Conservation (phyloP, 2,797 vertebrate species). For the Hyperoplus immaculatus region DNA sequence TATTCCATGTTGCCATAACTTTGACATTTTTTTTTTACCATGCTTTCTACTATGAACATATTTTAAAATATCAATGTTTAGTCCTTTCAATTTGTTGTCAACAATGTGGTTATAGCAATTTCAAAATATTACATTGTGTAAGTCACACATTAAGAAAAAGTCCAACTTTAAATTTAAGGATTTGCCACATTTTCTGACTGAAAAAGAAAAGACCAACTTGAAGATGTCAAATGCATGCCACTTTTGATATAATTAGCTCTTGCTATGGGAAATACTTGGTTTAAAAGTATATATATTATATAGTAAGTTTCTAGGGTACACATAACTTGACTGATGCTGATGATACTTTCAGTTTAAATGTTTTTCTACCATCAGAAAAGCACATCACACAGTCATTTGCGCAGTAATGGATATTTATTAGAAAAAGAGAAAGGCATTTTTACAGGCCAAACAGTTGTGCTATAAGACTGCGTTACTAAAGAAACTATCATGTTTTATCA, state of each 20-base stretch:
- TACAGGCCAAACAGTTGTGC: conserved; percentile 72
- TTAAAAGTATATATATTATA: too few relatives aligned
- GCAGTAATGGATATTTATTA: conserved; percentile 80
- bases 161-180: too few relatives aligned
- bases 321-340: background rate
- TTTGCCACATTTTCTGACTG: too few relatives aligned
- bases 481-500: conserved; percentile 28
- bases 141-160: too few relatives aligned
- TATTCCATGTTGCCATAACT: background rate
- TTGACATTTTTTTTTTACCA: background rate
- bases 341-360: background rate
- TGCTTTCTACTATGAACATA: background rate
- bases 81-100: background rate
- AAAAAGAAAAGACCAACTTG: too few relatives aligned
- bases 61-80: background rate
- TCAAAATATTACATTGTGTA: too few relatives aligned
- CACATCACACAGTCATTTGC: conserved; percentile 5
- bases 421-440: conserved; percentile 74
- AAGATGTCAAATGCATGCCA: too few relatives aligned
- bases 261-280: too few relatives aligned
- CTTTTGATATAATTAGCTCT: too few relatives aligned
- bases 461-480: conserved; percentile 37
- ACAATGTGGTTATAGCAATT: too few relatives aligned
- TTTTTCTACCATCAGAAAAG: background rate
- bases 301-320: background rate